phyloP scores from a whole-genome alignment of 2,113 vertebrate species.

The Tupaia tana region DNA sequence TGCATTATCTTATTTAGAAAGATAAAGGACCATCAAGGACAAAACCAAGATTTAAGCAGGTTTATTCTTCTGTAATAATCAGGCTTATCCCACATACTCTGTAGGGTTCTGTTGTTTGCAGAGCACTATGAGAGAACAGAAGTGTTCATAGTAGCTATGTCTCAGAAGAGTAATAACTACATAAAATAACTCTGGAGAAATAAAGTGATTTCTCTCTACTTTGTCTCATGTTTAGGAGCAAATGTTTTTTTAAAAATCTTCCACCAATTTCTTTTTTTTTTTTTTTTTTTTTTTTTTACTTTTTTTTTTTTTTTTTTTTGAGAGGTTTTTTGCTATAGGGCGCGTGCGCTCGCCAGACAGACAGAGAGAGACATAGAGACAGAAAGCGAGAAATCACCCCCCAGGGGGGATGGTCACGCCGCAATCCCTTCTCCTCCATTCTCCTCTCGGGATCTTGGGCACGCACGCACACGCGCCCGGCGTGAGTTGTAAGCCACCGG shows the following conservation, averaged over 20 bases:
- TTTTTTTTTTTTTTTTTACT: no score
- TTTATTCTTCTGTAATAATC: background rate
- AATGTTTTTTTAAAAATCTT: slow-evolving; percentile 41
- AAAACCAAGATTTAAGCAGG: background rate
- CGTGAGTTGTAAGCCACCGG: no score
- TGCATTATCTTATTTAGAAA: background rate
- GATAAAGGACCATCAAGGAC: background rate
- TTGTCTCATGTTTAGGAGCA: background rate
- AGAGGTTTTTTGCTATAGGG: no score
- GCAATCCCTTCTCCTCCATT: no score
- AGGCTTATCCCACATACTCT: background rate
- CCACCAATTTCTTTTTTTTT: background rate
- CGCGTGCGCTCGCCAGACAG: no score
- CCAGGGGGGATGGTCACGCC: no score
- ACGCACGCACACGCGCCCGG: no score
- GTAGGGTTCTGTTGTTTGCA: background rate
- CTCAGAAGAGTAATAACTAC: slow-evolving; percentile 33
- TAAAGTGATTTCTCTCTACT: background rate
- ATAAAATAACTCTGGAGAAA: background rate
- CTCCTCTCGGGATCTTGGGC: no score
- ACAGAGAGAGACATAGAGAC: no score
- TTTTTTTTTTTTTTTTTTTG: no score
- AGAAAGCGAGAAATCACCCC: no score
- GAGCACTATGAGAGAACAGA: background rate
- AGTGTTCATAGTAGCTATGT: background rate